These are phyloP conservation scores for Pyrocoelia pectoralis DNA, from an alignment of 2,888 invertebrate species.

Conservation along the genomic window DNA sequence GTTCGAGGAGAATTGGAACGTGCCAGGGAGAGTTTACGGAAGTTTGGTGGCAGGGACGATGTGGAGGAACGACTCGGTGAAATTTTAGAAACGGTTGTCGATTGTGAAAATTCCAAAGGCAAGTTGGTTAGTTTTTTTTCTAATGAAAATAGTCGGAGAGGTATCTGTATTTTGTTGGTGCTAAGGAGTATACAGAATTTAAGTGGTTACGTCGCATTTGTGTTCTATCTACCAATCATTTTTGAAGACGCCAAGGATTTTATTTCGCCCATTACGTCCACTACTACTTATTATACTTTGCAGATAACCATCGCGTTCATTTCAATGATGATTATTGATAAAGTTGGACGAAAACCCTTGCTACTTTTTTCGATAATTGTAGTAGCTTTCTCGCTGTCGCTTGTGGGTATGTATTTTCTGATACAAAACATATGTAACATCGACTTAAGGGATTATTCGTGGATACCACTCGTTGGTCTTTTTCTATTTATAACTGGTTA, in stretches of 20 bases:
- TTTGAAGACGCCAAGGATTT: constrained; percentile 60
- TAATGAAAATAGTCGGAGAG: constrained; percentile 51
- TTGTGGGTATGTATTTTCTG: constrained; percentile 54
- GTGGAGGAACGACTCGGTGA: constrained; percentile 59
- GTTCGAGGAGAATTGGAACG: constrained; percentile 55
- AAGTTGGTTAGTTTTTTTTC: neutral
- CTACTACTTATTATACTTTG: constrained; percentile 64
- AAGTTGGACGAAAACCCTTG: constrained; percentile 68
- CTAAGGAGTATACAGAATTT: constrained; percentile 68
- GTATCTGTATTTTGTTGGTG: constrained; percentile 67
- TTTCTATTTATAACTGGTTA: constrained; percentile 59
- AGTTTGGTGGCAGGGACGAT: constrained; percentile 63
- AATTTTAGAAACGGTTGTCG: neutral
- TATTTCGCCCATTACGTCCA: constrained; percentile 57
- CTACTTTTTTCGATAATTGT: constrained; percentile 63
- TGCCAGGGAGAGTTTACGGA: constrained; percentile 63
- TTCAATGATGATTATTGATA: constrained; percentile 67
- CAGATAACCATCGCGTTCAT: constrained; percentile 64
- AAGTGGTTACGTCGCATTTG: constrained; percentile 67
- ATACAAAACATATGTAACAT: constrained; percentile 28
- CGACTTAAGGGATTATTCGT: constrained; percentile 45
- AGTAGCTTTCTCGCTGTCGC: constrained; percentile 52
- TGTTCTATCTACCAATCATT: constrained; percentile 68
- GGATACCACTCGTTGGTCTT: constrained; percentile 58
- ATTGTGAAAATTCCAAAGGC: neutral